These are phyloP conservation scores for Drosophila subobscura DNA, from an alignment of 1,140 invertebrate genomes.

Conservation along the genomic window DNA sequence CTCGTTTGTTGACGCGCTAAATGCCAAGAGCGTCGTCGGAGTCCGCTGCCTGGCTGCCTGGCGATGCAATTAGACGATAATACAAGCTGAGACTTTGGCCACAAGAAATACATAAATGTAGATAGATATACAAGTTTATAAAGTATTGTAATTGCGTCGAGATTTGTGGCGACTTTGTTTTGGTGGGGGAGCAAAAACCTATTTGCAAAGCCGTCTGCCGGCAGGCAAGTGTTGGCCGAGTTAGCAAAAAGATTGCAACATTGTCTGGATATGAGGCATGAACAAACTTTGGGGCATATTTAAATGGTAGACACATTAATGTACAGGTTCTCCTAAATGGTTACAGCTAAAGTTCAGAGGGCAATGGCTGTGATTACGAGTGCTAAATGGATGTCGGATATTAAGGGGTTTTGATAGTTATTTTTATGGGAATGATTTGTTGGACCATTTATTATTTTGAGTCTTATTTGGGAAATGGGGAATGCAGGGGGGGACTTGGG, in stretches of 20 bases:
- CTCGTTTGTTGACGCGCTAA: conserved; percentile 79
- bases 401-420: too few relatives aligned
- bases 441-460: too few relatives aligned
- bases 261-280: conserved; percentile 36
- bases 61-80: conserved; percentile 79
- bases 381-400: too few relatives aligned
- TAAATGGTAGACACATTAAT: conserved; percentile 13
- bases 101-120: conserved; percentile 13
- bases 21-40: conserved; percentile 63
- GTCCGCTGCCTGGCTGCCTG: conserved; percentile 10
- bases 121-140: conserved; percentile 31
- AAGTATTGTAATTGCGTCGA: conserved; percentile 45
- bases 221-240: conserved; percentile 37
- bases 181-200: conserved; percentile 3
- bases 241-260: conserved; percentile 55
- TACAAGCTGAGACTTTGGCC: conserved; percentile 38
- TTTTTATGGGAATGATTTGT: too few relatives aligned
- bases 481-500: too few relatives aligned
- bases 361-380: too few relatives aligned
- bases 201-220: conserved; percentile 45
- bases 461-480: too few relatives aligned
- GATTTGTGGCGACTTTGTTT: conserved; percentile 42
- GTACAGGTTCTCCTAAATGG: too few relatives aligned
- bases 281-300: conserved; percentile 32
- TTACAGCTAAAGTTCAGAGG: too few relatives aligned